These are phyloP conservation scores for Ernsta delagoae DNA, from an alignment of 2,888 invertebrate species.

Conservation along the genomic window DNA sequence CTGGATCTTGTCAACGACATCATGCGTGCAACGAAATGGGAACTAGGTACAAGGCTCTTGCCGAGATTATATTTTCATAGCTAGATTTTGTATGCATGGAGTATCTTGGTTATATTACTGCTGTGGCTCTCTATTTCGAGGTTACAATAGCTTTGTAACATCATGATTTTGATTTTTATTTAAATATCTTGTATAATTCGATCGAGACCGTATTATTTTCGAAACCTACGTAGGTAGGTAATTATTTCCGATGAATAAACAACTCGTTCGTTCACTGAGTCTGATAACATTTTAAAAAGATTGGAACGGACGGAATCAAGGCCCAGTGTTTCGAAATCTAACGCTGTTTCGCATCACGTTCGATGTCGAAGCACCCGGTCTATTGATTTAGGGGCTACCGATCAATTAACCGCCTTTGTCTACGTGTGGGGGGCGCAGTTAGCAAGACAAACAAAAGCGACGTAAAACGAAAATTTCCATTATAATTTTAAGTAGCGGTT, in stretches of 20 bases:
- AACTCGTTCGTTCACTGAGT: background rate
- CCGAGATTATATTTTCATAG: conserved; percentile 17
- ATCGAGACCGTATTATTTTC: too few species aligned
- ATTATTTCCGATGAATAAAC: background rate
- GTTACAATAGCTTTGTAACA: background rate
- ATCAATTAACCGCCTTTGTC: conserved; percentile 55
- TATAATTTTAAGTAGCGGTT: too few species aligned
- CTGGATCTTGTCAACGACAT: conserved; percentile 15
- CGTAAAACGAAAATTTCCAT: conserved; percentile 5
- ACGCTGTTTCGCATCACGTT: conserved; percentile 65
- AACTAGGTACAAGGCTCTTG: conserved; percentile 5
- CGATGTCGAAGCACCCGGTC: conserved; percentile 47
- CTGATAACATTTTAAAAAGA: background rate
- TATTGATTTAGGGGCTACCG: conserved; percentile 57
- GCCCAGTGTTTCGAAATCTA: conserved; percentile 36
- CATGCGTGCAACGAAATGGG: conserved; percentile 22
- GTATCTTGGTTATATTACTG: background rate
- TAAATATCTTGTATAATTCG: too few species aligned
- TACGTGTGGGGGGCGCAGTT: conserved; percentile 29
- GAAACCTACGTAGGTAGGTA: too few species aligned
- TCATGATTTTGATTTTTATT: background rate
- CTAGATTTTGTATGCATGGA: background rate
- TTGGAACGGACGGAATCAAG: background rate
- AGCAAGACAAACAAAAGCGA: conserved; percentile 17
- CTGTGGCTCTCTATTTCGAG: background rate